Evolutionary conservation across 2,888 invertebrate genomes (phyloP), one percentile per base, ranked within the genome.

Genomic region (Lepidocyrtoides sp.): DNA sequence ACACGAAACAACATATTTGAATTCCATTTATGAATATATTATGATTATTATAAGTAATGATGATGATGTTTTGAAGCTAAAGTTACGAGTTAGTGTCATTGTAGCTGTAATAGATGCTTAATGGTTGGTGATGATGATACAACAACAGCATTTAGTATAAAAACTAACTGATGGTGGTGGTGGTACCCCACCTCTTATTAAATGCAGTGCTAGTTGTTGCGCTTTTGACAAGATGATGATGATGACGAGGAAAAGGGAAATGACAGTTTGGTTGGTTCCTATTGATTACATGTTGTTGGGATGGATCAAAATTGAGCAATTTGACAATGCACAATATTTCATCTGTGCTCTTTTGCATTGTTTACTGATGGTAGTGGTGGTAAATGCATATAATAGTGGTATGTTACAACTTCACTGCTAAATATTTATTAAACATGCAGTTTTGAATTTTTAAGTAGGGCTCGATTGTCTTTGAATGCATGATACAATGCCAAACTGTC

Each of bases 401-500:
- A 66, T n/a, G n/a, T 32, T 12, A 32, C 26, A 57, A 57, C 36
- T 8, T 14, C 10, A 2, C 0, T 10, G 2, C 14, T 12, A 14
- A n/a, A 20, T 14, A 81, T 29, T 83, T 48, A 79, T 81, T 81
- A 81, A 60, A 77, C 81, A 44, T 81, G 81, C 81, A 81, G 32
- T 60, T 81, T 60, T 23, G 41, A 83, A 60, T 60, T 48, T 20
- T 77, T 48, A 84, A 90, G 84, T 90, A 90, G 66, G 84, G 41
- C 84, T 79, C 8, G 57, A 85, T 90, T 84, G 84, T 90, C 89
- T 90, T 90, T 84, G 84, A 90, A 66, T 81, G 66, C 72, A 89
- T 41, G 75, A 77, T 75, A 90, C 90, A 90, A 90, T 90, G 90
- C 90, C 90, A 90, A 89, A 63, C 66, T 88, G 88, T 81, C 88